A percentile compares a stretch with the other conserved stretches of the same genome.
These are phyloP conservation scores for Mythimna lalbum DNA, from an alignment of 2,888 invertebrate genomes.

Conservation along the genomic window DNA sequence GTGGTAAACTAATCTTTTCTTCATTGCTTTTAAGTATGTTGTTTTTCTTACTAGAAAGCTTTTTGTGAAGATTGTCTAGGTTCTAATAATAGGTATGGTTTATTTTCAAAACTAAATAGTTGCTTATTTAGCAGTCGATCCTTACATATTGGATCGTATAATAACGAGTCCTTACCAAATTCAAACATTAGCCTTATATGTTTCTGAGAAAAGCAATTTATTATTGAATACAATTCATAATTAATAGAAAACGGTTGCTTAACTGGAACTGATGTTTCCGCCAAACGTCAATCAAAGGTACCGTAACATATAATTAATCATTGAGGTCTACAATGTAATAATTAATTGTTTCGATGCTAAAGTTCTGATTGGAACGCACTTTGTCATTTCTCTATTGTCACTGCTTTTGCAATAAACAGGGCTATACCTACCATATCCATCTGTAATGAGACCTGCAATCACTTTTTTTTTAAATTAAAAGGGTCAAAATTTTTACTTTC, in stretches of 20 bases:
- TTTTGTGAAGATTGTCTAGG: too few species aligned
- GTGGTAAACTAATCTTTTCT: too few species aligned
- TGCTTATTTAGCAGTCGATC: neutral
- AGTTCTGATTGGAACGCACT: slow-evolving; percentile 65
- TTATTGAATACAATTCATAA: slow-evolving; percentile 60
- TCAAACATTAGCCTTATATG: slow-evolving; percentile 21
- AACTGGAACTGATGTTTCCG: slow-evolving; percentile 63
- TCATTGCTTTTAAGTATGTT: too few species aligned
- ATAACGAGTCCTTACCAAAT: slow-evolving; percentile 22
- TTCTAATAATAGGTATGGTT: too few species aligned
- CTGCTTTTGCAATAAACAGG: neutral
- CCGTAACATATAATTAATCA: slow-evolving; percentile 64
- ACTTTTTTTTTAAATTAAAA: neutral
- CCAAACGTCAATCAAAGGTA: slow-evolving; percentile 66
- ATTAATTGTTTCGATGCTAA: slow-evolving; percentile 67
- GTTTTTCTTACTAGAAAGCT: too few species aligned
- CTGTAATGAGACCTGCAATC: neutral
- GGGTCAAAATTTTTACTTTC: neutral
- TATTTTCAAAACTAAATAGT: neutral
- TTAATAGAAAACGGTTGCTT: slow-evolving; percentile 58
- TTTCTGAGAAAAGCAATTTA: slow-evolving; percentile 25
- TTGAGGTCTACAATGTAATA: slow-evolving; percentile 60
- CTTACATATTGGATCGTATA: slow-evolving; percentile 8
- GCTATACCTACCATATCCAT: neutral
- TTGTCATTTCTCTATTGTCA: slow-evolving; percentile 47